phyloP scores from a whole-genome alignment of 2,888 invertebrate genomes.

The Oithona nana region DNA sequence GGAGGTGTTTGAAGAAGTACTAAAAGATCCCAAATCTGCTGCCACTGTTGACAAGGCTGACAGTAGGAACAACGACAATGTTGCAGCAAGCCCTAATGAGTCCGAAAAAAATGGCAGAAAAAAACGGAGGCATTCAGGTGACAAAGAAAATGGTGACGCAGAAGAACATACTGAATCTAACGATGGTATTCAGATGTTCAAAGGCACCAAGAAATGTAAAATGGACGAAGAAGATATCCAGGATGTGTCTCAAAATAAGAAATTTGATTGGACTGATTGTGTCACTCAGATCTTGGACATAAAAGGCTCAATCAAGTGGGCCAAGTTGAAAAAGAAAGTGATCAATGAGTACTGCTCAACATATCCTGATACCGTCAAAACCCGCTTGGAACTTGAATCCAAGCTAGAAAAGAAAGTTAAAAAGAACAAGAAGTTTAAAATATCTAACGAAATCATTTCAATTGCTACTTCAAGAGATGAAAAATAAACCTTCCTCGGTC shows the following conservation, averaged over 20 bases:
- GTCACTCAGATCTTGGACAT: slow-evolving; percentile 28
- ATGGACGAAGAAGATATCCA: slow-evolving; percentile 16
- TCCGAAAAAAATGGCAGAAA: slow-evolving; percentile 13
- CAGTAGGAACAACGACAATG: slow-evolving; percentile 19
- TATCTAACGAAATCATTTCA: not conserved
- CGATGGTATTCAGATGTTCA: too few species aligned
- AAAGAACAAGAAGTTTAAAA: slow-evolving; percentile 31
- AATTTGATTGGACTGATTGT: slow-evolving; percentile 35
- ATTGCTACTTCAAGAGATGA: not conserved
- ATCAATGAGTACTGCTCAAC: slow-evolving; percentile 37
- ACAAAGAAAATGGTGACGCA: slow-evolving; percentile 27
- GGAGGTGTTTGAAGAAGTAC: slow-evolving; percentile 32
- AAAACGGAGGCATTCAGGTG: slow-evolving; percentile 21
- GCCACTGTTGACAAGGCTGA: slow-evolving; percentile 17
- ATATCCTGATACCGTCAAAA: slow-evolving; percentile 30
- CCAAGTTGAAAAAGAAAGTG: slow-evolving; percentile 56
- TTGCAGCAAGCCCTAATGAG: slow-evolving; percentile 23
- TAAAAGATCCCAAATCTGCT: not conserved
- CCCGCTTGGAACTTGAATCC: slow-evolving; percentile 42
- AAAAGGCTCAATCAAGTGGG: slow-evolving; percentile 41
- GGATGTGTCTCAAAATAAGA: slow-evolving; percentile 20
- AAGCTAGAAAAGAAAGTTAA: slow-evolving; percentile 51
- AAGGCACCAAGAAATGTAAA: slow-evolving; percentile 17
- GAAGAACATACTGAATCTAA: slow-evolving; percentile 17
- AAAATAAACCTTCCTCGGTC: too few species aligned